Base-by-base conservation (phyloP, 1,140 invertebrate species). In the Drosophila miranda region DNA sequence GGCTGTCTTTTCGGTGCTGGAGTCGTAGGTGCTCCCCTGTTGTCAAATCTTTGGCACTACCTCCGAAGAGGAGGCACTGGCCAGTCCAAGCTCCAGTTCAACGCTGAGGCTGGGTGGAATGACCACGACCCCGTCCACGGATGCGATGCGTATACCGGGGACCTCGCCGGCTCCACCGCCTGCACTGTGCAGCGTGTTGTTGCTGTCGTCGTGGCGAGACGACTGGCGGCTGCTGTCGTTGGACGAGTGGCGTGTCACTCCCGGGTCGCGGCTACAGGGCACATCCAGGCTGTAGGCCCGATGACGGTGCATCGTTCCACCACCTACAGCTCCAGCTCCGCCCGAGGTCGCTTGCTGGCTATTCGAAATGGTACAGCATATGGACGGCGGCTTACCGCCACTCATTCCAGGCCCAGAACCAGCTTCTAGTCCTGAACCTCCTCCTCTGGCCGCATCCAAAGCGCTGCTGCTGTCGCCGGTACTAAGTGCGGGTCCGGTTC, bases 221-320 rank as follows among this genome's bases (percentile, higher is more conserved):
- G 90, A 90, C 34, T 89, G 90, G 34, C 84, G 87, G 58, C 90
- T 90, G 61, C 84, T 70, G 70, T 89, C 66, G 51, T 76, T 68
- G 62, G 78, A 79, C 13, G 78, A 79, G 28, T 70, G 83, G 6
- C 83, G 78, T 34, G 73, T 68, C 14, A 55, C 54, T 6, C 69
- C 67, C 41, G 42, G 6, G 13, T 49, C 64, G 2, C 76, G 68
- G 21, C 67, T 78, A 41, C 70, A 68, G 13, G 90, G 90, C 54
- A 91, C 90, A 55, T 91, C 90, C 26, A 91, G 30, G 61, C 90
- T 91, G 21, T 90, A 91, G 21, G 90, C 90, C 5, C 90, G 79
- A 57, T 90, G 72, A 1, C 90, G 72, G 21, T 78, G 78, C 16
- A 51, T 63, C 28, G 55, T 45, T 51, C 38, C 64, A n/a, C 41